Conservation (phyloP, 2,888 invertebrate species). For the Oxytorus armatus region DNA sequence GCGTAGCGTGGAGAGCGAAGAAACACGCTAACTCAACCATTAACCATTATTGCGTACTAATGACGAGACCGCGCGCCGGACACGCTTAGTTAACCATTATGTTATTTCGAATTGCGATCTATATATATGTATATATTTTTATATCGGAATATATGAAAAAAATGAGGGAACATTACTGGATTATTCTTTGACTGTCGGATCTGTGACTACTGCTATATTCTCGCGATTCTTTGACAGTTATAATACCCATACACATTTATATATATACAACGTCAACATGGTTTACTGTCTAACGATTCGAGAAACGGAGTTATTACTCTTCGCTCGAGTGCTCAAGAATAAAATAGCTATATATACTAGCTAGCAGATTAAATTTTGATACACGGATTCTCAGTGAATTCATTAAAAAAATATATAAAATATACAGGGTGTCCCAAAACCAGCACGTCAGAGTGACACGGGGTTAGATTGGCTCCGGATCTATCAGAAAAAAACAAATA, state of each 20-base stretch:
- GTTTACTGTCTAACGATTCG: slow-evolving; percentile 46
- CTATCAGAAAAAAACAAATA: too few species aligned
- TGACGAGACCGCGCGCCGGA: slow-evolving; percentile 75
- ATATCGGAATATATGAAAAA: background rate
- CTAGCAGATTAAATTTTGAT: slow-evolving; percentile 32
- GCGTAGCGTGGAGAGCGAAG: slow-evolving; percentile 63
- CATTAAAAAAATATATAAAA: background rate
- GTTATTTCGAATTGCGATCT: slow-evolving; percentile 65
- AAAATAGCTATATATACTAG: background rate
- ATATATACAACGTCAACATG: slow-evolving; percentile 6
- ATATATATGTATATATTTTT: background rate
- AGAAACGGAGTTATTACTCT: slow-evolving; percentile 36
- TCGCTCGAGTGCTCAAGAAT: slow-evolving; percentile 38
- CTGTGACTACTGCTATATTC: slow-evolving; percentile 37
- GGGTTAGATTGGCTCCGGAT: too few species aligned
- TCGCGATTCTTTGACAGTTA: slow-evolving; percentile 38
- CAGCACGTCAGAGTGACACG: too few species aligned
- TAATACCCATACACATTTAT: slow-evolving; percentile 20
- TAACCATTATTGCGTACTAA: slow-evolving; percentile 80
- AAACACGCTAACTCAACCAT: slow-evolving; percentile 76
- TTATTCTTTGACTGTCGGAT: slow-evolving; percentile 46
- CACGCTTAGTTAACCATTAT: slow-evolving; percentile 78
- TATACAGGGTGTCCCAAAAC: too few species aligned
- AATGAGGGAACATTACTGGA: slow-evolving; percentile 46
- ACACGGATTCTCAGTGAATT: slow-evolving; percentile 24